Conservation (phyloP, 2,888 invertebrate genomes). For the Carterocephalus palaemon region DNA sequence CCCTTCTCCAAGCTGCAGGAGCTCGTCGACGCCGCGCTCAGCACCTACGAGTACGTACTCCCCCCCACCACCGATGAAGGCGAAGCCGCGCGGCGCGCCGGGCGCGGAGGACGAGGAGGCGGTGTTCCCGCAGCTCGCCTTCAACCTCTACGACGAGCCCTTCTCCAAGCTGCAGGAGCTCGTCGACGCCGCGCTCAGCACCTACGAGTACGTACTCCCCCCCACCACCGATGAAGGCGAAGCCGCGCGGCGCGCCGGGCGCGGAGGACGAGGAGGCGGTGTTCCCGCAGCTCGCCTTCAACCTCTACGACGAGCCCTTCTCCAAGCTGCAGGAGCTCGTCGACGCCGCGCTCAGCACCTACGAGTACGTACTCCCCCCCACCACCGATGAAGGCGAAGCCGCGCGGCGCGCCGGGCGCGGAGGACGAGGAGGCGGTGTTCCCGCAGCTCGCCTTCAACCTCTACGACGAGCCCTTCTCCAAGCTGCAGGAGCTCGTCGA, state of each 20-base stretch:
- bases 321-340: slow-evolving; percentile 40
- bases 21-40: slow-evolving; percentile 41
- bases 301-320: slow-evolving; percentile 36
- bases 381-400: slow-evolving; percentile 30
- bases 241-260: slow-evolving; percentile 33
- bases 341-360: slow-evolving; percentile 39
- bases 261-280: slow-evolving; percentile 27
- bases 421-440: slow-evolving; percentile 28
- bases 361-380: slow-evolving; percentile 39
- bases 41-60: slow-evolving; percentile 39
- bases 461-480: slow-evolving; percentile 35
- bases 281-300: slow-evolving; percentile 37
- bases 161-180: slow-evolving; percentile 39
- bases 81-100: slow-evolving; percentile 30
- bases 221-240: slow-evolving; percentile 32
- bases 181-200: slow-evolving; percentile 40
- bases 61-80: slow-evolving; percentile 30
- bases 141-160: slow-evolving; percentile 36
- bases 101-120: slow-evolving; percentile 30
- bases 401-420: slow-evolving; percentile 34
- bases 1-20: slow-evolving; percentile 40
- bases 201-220: slow-evolving; percentile 39
- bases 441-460: slow-evolving; percentile 37
- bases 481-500: slow-evolving; percentile 42
- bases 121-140: slow-evolving; percentile 35